Evolutionary conservation across 2,888 invertebrate genomes (phyloP).

Genomic region (Diploptera punctata): DNA sequence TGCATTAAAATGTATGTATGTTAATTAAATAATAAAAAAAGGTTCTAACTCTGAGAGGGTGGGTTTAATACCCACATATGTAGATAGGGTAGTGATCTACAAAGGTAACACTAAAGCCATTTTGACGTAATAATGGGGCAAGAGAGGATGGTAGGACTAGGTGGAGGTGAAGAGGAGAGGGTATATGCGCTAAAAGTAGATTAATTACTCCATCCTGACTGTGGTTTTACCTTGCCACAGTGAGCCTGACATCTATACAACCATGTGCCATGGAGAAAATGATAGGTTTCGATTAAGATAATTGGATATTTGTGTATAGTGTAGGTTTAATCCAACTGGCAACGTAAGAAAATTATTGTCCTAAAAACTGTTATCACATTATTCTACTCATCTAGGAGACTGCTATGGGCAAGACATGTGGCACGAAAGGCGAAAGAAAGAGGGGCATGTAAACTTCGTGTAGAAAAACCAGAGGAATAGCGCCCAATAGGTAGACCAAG

Average conservation of each 20-base stretch:
- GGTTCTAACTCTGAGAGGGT: conserved; percentile 13
- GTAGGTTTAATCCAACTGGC: too few relatives aligned
- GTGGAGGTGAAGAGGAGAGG: conserved; percentile 10
- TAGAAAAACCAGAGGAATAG: too few relatives aligned
- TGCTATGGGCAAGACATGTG: too few relatives aligned
- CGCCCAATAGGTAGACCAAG: too few relatives aligned
- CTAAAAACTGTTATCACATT: too few relatives aligned
- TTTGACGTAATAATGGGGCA: conserved; percentile 29
- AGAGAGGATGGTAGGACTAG: conserved; percentile 1
- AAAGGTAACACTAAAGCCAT: conserved; percentile 32
- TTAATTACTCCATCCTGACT: conserved; percentile 30
- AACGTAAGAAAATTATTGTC: too few relatives aligned
- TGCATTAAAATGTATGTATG: conserved; percentile 32
- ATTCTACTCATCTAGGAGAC: too few relatives aligned
- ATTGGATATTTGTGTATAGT: too few relatives aligned
- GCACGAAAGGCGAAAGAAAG: too few relatives aligned
- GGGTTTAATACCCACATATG: conserved; percentile 29
- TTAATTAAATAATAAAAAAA: conserved; percentile 34
- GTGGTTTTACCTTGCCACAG: conserved; percentile 10
- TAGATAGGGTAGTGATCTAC: conserved; percentile 29
- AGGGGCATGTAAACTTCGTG: too few relatives aligned
- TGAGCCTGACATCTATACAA: neutral
- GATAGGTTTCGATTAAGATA: too few relatives aligned
- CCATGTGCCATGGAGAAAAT: too few relatives aligned
- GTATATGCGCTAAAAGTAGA: conserved; percentile 33